Percentiles rank a stretch among this genome's conserved stretches.
Evolutionary conservation across 2,888 invertebrate genomes (phyloP).

Genomic region (Diloba caeruleocephala): DNA sequence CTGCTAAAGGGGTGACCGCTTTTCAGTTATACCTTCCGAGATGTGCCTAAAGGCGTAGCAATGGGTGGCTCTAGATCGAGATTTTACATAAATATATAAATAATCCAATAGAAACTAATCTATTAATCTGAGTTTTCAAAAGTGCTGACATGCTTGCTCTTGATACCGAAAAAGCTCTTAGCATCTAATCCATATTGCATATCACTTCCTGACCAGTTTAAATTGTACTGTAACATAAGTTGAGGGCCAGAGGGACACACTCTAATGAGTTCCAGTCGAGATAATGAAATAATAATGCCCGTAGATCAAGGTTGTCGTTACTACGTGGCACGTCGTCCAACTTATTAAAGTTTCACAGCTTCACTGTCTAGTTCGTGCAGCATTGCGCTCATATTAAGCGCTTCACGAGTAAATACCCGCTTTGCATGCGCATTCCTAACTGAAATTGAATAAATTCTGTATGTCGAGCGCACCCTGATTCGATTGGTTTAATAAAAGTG

Average conservation of each 20-base stretch:
- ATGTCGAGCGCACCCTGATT: conserved; percentile 36
- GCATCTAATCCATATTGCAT: conserved; percentile 12
- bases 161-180: too few species aligned
- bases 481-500: conserved; percentile 36
- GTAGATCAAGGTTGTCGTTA: conserved; percentile 52
- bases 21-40: too few species aligned
- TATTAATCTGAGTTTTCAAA: too few species aligned
- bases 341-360: conserved; percentile 78
- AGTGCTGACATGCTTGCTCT: too few species aligned
- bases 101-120: too few species aligned
- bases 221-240: conserved; percentile 2
- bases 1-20: too few species aligned
- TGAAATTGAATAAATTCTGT: conserved; percentile 55
- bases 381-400: conserved; percentile 64
- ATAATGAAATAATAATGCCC: conserved; percentile 32
- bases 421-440: conserved; percentile 62
- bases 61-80: too few species aligned
- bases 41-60: too few species aligned
- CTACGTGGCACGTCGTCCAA: conserved; percentile 49
- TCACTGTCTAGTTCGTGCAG: conserved; percentile 66
- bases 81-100: too few species aligned
- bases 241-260: conserved; percentile 1
- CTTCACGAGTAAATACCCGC: conserved; percentile 64
- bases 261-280: conserved; percentile 7
- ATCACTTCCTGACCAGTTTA: conserved; percentile 12